These are phyloP conservation scores for Heterodera carotae DNA, from an alignment of 1,140 invertebrate species.

Conservation along the genomic window DNA sequence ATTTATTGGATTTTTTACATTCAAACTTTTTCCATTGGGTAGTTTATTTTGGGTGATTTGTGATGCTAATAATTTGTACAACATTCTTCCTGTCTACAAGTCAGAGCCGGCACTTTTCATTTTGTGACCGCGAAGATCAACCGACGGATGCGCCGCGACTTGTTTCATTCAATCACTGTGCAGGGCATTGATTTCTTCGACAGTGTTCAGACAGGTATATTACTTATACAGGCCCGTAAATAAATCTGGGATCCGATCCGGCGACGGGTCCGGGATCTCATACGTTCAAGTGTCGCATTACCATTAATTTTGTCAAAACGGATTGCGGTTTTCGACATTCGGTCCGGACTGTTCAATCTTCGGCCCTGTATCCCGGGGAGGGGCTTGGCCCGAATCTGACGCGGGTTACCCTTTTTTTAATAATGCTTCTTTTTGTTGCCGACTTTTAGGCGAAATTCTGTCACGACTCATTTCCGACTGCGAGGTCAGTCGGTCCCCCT, in stretches of 20 bases:
- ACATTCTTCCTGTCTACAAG: no score
- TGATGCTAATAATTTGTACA: no score
- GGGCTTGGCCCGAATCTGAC: no score
- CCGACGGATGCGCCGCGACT: conserved; percentile 38
- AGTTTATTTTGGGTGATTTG: no score
- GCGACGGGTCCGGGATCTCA: no score
- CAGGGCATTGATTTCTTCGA: conserved; percentile 57
- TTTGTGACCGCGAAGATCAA: conserved; percentile 49
- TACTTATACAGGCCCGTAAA: background rate
- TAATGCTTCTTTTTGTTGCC: background rate
- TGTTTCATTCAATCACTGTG: conserved; percentile 45
- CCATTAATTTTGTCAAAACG: no score
- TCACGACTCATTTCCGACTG: conserved; percentile 43
- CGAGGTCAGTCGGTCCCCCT: conserved; percentile 6
- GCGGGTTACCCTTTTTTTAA: no score
- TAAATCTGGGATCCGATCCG: no score
- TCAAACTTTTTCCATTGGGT: background rate
- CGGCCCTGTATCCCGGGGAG: no score
- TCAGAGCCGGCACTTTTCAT: conserved; percentile 48
- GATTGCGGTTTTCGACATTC: no score
- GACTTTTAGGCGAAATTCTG: conserved; percentile 22
- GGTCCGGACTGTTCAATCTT: no score
- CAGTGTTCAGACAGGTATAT: conserved; percentile 43
- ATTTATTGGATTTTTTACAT: background rate
- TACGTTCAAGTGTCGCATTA: no score